Base-by-base conservation (phyloP, 2,888 invertebrate genomes). In the Amaurobius ferox region DNA sequence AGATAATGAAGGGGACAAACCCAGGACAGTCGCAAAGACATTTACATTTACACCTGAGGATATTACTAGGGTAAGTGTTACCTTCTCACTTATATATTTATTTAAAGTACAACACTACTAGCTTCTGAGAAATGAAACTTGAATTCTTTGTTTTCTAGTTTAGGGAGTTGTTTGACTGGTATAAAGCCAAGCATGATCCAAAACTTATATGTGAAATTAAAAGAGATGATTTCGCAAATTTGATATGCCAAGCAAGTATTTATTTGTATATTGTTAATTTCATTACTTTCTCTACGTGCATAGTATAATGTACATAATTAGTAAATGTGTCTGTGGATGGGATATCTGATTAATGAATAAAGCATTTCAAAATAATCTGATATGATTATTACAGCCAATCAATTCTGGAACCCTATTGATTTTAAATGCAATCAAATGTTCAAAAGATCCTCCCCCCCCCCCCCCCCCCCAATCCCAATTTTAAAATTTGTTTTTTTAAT, bases 11-110 rank as follows among this genome's bases (percentile, higher is more conserved):
- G 79, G 71, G 26, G 19, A 23, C 19, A 74, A 76, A 28, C 86
- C 86, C 29, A 79, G 64, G 62, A 86, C 79, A 28, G 74, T 79
- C 7, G 86, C 86, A 16, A 86, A 86, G 44, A 70, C 86, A 48
- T 86, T 86, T 79, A 77, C 77, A 16, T 79, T 74, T 70, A 61
- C 44, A 23, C 29, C 44, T 13, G 64, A 79, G 23, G 86, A 86
- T 44, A 19, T 61, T 28, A 29, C 19, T 26, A 68, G 40, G 35
- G 86, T 86, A 74, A n/a, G 70, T 48, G 23, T 26, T 39, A n/a
- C n/a, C n/a, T n/a, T n/a, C n/a, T 44, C 13, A n/a, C n/a, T 61
- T 61, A 19, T 26, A 61, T 61, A 23, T 23, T 23, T 61, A 23
- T 61, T 61, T 23, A 23, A 19, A 61, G 23, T 61, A 19, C 19